A percentile compares a stretch with the other conserved stretches of the same genome.
phyloP scores from a whole-genome alignment of 1,140 invertebrate genomes.

The Plectrocnemia conspersa region DNA sequence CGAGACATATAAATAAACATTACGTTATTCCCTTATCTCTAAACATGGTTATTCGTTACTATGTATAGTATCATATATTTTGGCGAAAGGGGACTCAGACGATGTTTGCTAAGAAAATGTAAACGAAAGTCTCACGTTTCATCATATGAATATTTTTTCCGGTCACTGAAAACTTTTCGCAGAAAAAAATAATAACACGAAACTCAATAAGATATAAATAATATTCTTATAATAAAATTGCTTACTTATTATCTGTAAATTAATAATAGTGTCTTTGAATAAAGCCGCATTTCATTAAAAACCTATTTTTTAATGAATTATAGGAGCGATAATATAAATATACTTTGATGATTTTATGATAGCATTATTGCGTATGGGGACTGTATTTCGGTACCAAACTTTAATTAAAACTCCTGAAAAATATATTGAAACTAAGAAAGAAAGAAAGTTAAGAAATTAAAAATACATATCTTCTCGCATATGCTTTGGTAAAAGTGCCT shows the following conservation, averaged over 20 bases:
- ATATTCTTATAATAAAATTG: not conserved
- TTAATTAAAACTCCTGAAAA: too few relatives aligned
- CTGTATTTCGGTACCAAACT: too few relatives aligned
- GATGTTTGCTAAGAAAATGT: slow-evolving; percentile 26
- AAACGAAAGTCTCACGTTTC: slow-evolving; percentile 26
- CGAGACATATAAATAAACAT: slow-evolving; percentile 26
- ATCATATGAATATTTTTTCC: slow-evolving; percentile 20
- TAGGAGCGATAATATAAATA: too few relatives aligned
- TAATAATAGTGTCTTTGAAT: too few relatives aligned
- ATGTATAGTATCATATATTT: slow-evolving; percentile 16
- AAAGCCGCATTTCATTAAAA: too few relatives aligned
- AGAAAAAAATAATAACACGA: slow-evolving; percentile 3
- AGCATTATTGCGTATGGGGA: too few relatives aligned
- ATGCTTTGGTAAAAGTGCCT: too few relatives aligned
- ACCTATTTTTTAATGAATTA: too few relatives aligned
- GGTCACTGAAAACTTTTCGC: slow-evolving; percentile 7
- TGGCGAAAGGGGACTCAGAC: not conserved
- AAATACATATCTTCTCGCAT: too few relatives aligned
- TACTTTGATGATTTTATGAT: too few relatives aligned
- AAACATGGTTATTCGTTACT: slow-evolving; percentile 29
- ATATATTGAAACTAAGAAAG: too few relatives aligned
- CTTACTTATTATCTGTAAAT: not conserved
- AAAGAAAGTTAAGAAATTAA: too few relatives aligned
- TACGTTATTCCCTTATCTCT: slow-evolving; percentile 22
- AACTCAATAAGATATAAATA: not conserved